Percentiles rank a stretch among this genome's conserved stretches.
Evolutionary conservation across 2,888 invertebrate species (phyloP).

Genomic region (Vandiemenella viatica): DNA sequence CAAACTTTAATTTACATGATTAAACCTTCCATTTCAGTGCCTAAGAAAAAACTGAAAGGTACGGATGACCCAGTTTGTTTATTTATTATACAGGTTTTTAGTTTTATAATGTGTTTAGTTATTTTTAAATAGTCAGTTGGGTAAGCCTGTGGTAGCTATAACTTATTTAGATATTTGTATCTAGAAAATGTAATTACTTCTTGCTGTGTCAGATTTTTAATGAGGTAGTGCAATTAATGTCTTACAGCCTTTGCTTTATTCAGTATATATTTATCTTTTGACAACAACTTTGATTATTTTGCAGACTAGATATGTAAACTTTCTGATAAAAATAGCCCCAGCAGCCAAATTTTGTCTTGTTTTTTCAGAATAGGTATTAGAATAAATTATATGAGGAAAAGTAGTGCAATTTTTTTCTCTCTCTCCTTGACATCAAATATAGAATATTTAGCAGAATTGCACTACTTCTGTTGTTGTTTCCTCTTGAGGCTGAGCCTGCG

Average conservation of each 20-base stretch:
- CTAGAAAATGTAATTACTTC: not conserved
- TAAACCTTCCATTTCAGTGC: conserved; percentile 20
- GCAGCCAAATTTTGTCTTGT: too few species aligned
- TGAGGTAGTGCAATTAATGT: not conserved
- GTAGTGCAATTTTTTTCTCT: too few species aligned
- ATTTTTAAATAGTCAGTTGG: conserved; percentile 7
- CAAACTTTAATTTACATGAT: not conserved
- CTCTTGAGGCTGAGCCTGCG: conserved; percentile 10
- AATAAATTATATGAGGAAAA: too few species aligned
- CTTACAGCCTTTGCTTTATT: too few species aligned
- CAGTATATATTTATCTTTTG: too few species aligned
- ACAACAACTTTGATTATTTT: too few species aligned
- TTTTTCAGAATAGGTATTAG: too few species aligned
- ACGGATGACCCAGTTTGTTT: conserved; percentile 12
- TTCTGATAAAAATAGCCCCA: too few species aligned
- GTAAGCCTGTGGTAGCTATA: conserved; percentile 8
- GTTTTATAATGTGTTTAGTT: conserved; percentile 5
- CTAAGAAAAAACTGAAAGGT: conserved; percentile 22
- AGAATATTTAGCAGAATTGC: too few species aligned
- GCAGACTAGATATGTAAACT: too few species aligned
- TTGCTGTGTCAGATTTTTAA: not conserved
- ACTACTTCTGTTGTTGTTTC: conserved; percentile 1
- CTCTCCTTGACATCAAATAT: too few species aligned
- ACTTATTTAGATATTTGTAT: not conserved
- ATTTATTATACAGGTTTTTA: conserved; percentile 5